Conservation (phyloP, 1,140 invertebrate genomes). For the Diachasma alloeum region DNA sequence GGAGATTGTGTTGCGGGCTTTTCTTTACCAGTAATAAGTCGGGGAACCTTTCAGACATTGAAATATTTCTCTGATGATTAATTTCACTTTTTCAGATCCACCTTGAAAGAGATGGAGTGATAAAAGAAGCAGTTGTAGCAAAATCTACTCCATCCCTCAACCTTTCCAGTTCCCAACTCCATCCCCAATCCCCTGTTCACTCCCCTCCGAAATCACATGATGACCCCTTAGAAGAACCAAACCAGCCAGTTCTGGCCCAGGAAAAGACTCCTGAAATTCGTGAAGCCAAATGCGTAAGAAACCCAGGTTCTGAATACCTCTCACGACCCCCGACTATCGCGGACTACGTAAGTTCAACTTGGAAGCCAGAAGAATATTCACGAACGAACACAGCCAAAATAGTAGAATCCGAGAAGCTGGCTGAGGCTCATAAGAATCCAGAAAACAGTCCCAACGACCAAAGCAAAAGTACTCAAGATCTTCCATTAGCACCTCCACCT, state of each 20-base stretch:
- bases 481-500: constrained; percentile 68
- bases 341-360: constrained; percentile 59
- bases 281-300: constrained; percentile 59
- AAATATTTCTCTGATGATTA: too few relatives aligned
- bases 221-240: constrained; percentile 46
- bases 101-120: constrained; percentile 49
- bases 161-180: constrained; percentile 42
- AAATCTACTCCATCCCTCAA: constrained; percentile 49
- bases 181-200: constrained; percentile 37
- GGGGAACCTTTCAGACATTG: too few relatives aligned
- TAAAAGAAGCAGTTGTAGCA: constrained; percentile 56
- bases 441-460: constrained; percentile 34
- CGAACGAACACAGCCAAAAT: constrained; percentile 60
- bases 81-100: constrained; percentile 39
- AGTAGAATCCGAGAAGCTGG: constrained; percentile 57
- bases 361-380: constrained; percentile 61
- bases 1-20: too few relatives aligned
- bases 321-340: constrained; percentile 53
- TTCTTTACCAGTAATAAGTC: too few relatives aligned
- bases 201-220: constrained; percentile 38
- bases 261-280: constrained; percentile 59
- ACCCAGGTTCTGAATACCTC: constrained; percentile 53
- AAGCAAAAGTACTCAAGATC: constrained; percentile 35
- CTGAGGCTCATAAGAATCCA: constrained; percentile 50
- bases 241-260: constrained; percentile 51